Conservation (phyloP, 2,888 invertebrate species). For the Dicyrtomina minuta region DNA sequence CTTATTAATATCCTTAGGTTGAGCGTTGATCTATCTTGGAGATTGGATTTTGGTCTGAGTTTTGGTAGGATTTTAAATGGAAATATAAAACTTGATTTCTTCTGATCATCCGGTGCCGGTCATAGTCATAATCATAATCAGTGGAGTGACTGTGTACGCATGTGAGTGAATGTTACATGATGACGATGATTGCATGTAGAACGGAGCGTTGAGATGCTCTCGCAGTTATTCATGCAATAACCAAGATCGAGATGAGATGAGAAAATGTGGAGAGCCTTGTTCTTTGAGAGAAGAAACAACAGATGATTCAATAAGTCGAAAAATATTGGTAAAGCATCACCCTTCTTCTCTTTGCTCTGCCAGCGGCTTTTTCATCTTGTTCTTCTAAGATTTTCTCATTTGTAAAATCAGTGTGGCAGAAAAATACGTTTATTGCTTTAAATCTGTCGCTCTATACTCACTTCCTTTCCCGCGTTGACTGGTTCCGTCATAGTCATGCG, state of each 20-base stretch:
- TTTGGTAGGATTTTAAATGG: too few species aligned
- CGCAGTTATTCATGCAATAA: too few species aligned
- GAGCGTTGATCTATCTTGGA: not conserved
- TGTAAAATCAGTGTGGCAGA: conserved; percentile 45
- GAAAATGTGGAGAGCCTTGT: conserved; percentile 19
- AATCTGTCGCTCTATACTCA: conserved; percentile 27
- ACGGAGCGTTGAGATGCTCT: not conserved
- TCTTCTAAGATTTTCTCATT: conserved; percentile 44
- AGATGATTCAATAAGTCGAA: conserved; percentile 47
- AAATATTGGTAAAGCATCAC: conserved; percentile 41
- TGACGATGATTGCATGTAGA: too few species aligned
- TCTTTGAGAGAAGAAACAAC: conserved; percentile 47
- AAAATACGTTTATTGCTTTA: conserved; percentile 40
- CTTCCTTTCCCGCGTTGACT: conserved; percentile 9
- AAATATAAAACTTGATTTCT: not conserved
- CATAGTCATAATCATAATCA: too few species aligned
- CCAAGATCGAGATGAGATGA: not conserved
- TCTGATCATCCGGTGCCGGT: not conserved
- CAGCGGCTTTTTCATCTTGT: conserved; percentile 23
- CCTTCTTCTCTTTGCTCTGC: not conserved
- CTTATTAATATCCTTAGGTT: too few species aligned
- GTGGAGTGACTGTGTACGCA: too few species aligned
- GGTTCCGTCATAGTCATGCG: not conserved
- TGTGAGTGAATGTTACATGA: not conserved
- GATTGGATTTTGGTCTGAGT: not conserved